phyloP scores from a whole-genome alignment of 2,888 invertebrate species.

The Aradus depressus region DNA sequence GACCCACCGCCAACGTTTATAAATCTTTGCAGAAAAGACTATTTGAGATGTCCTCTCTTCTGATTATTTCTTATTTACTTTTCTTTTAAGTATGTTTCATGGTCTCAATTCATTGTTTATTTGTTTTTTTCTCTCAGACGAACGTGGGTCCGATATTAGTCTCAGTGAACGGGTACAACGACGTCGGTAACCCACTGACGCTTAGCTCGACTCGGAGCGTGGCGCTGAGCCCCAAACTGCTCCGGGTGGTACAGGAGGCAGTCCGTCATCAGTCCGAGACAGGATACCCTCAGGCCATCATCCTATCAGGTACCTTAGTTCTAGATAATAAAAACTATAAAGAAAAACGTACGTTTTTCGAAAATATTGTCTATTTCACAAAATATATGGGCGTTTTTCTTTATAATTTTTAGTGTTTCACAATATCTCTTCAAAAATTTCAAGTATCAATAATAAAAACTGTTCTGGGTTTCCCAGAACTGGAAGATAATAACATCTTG shows the following conservation, averaged over 20 bases:
- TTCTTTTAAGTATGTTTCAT: not conserved
- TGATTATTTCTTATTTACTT: not conserved
- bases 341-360: no score
- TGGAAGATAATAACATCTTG: no score
- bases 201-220: conserved; percentile 66
- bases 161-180: conserved; percentile 79
- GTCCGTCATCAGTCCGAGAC: conserved; percentile 89
- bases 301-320: conserved; percentile 76
- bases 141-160: conserved; percentile 85
- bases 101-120: conserved; percentile 1
- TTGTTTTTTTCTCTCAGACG: conserved; percentile 53
- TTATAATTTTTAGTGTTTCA: no score
- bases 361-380: no score
- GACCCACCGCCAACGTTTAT: no score
- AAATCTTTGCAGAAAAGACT: no score
- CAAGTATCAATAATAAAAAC: no score
- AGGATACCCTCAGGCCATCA: conserved; percentile 90
- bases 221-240: conserved; percentile 66
- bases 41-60: no score
- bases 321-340: no score
- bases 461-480: no score
- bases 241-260: conserved; percentile 81
- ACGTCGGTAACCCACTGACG: conserved; percentile 77
- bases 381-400: no score
- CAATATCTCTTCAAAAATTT: no score